phyloP scores from a whole-genome alignment of 2,797 vertebrate species.

The Mormyrops attenuatus region DNA sequence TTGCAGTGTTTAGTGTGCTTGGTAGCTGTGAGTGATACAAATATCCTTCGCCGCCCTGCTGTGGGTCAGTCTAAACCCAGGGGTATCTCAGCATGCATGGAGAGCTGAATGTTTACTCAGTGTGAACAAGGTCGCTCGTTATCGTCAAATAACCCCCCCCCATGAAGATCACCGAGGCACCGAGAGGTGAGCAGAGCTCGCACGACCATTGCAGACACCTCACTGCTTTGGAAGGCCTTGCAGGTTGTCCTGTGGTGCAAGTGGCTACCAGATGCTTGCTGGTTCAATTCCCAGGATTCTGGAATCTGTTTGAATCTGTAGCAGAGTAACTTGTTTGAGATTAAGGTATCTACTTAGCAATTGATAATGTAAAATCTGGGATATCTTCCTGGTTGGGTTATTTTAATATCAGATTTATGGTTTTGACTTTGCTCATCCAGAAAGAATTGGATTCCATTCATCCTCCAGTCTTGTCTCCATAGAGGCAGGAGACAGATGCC shows the following conservation, averaged over 20 bases:
- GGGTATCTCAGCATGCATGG: neutral
- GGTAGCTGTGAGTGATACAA: neutral
- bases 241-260: neutral
- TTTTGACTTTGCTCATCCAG: neutral
- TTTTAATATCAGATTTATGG: neutral
- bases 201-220: neutral
- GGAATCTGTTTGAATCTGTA: neutral
- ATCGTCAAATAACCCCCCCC: neutral
- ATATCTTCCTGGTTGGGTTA: neutral
- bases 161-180: neutral
- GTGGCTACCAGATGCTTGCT: neutral
- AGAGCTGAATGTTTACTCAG: neutral
- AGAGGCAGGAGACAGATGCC: neutral
- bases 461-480: neutral
- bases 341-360: neutral
- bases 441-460: neutral
- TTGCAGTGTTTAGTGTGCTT: neutral
- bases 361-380: neutral
- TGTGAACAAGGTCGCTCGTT: neutral
- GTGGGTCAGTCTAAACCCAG: neutral
- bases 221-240: neutral
- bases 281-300: neutral
- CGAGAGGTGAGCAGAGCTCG: neutral
- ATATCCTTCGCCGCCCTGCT: neutral
- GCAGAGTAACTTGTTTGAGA: neutral